Evolutionary conservation across 2,113 vertebrate species (phyloP).

Genomic region (Platichthys stellatus): DNA sequence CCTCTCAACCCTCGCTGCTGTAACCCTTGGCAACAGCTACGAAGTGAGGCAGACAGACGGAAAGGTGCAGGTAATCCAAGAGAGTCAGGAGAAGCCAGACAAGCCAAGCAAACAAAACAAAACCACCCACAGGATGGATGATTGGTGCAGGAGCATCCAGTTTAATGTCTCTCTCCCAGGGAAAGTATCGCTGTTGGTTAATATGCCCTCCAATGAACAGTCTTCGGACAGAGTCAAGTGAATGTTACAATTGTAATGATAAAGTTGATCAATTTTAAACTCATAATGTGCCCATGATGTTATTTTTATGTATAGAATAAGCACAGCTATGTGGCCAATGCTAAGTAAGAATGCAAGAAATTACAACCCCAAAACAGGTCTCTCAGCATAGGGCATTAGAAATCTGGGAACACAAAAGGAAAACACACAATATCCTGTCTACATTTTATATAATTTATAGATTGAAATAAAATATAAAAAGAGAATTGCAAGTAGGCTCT

Average conservation of each 20-base stretch:
- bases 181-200: not conserved
- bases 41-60: not conserved
- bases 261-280: too few species aligned
- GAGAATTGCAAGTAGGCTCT: too few species aligned
- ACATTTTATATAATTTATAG: too few species aligned
- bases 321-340: not conserved
- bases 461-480: too few species aligned
- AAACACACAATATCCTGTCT: too few species aligned
- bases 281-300: not conserved
- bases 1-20: not conserved
- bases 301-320: not conserved
- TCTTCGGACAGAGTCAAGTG: not conserved
- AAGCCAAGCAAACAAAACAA: constrained; percentile 21
- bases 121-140: constrained; percentile 3
- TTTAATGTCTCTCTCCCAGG: constrained; percentile 17
- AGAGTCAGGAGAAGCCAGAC: constrained; percentile 19
- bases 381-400: too few species aligned
- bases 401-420: too few species aligned
- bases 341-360: too few species aligned
- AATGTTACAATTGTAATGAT: not conserved
- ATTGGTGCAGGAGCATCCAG: not conserved
- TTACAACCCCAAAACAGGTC: too few species aligned
- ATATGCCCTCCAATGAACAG: constrained; percentile 7
- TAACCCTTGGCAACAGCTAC: constrained; percentile 32
- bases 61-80: constrained; percentile 20